A percentile compares a stretch with the other conserved stretches of the same genome.
Conservation (phyloP, 2,888 invertebrate genomes). For the Lissocephala sabroskyi region DNA sequence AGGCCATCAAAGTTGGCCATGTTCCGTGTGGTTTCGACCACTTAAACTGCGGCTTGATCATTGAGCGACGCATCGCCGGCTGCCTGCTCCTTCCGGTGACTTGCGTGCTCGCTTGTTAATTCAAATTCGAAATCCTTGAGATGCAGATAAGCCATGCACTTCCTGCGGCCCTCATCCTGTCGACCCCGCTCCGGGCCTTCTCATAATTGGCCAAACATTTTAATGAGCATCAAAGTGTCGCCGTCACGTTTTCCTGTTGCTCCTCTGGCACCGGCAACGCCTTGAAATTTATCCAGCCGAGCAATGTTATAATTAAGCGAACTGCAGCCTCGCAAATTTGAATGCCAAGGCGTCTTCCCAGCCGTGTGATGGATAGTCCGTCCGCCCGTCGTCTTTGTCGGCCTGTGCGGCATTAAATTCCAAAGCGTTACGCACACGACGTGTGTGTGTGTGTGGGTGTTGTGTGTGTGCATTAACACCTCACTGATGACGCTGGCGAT, state of each 20-base stretch:
- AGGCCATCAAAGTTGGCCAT: no score
- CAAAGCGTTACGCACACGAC: constrained; percentile 29
- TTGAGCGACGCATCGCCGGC: no score
- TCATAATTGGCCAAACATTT: constrained; percentile 46
- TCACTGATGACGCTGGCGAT: no score
- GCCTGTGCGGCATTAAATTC: constrained; percentile 33
- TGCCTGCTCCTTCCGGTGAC: no score
- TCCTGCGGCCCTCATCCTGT: no score
- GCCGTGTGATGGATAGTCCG: constrained; percentile 25
- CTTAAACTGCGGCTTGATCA: no score
- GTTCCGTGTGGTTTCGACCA: no score
- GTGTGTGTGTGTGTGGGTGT: constrained; percentile 7
- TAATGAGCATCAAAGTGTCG: constrained; percentile 48
- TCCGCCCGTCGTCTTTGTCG: constrained; percentile 11
- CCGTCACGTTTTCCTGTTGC: constrained; percentile 32
- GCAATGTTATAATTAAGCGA: constrained; percentile 34
- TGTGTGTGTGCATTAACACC: not conserved
- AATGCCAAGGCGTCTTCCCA: constrained; percentile 45
- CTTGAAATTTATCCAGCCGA: not conserved
- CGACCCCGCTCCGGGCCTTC: constrained; percentile 20
- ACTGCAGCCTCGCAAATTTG: constrained; percentile 40
- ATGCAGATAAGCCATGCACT: no score
- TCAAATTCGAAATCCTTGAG: no score
- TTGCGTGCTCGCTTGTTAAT: no score
- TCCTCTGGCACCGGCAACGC: not conserved